Base-by-base conservation (phyloP, 2,797 vertebrate species). In the Anguilla marmorata region DNA sequence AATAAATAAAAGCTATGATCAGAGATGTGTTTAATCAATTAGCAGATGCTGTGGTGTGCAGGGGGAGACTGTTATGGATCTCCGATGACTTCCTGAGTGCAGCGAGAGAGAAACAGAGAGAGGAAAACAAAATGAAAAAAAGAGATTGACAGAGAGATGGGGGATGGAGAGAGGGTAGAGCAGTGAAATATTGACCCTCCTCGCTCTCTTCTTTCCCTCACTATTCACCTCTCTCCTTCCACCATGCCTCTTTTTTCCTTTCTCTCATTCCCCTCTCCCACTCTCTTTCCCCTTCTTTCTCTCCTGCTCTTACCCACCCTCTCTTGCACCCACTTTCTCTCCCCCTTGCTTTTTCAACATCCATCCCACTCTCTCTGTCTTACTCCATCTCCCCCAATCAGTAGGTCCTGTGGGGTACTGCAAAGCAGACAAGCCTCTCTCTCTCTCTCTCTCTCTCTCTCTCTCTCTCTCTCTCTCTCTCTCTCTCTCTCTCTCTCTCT, bases 71-170 rank as follows among this genome's bases (percentile, higher is more conserved):
- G 24, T 41, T 88, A 30, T 90, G 63, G 85, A 89, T 27, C 85
- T 91, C 92, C 90, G 92, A 92, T 87, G 87, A 54, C 54, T 54
- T 52, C 82, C 52, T 52, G 91, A 93, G 92, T 91, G 54, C 89
- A 80, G 37, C 0, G 86, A 37, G 50, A 41, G 72, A 79, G 48
- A 56, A 19, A 48, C 0, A 84, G 41, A 66, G n/a, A 16, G 56
- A 5, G 6, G 66, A 27, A 7, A 8, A 7, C n/a, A 7, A 12
- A 7, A 30, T 2, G 66, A 72, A 6, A 66, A 6, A 24, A 6
- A 7, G 63, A 21, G 21, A 66, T 21, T 66, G 63, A 66, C 63
- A 45, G 41, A 45, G 41, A 45, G 41, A 45, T 45, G 41, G 41
- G 41, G 41, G 41, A 45, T 45, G 41, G 41, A 45, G 41, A 45